Evolutionary conservation across 2,888 invertebrate species (phyloP), one percentile per base, ranked within the genome.

Genomic region (Xiphydria camelus): DNA sequence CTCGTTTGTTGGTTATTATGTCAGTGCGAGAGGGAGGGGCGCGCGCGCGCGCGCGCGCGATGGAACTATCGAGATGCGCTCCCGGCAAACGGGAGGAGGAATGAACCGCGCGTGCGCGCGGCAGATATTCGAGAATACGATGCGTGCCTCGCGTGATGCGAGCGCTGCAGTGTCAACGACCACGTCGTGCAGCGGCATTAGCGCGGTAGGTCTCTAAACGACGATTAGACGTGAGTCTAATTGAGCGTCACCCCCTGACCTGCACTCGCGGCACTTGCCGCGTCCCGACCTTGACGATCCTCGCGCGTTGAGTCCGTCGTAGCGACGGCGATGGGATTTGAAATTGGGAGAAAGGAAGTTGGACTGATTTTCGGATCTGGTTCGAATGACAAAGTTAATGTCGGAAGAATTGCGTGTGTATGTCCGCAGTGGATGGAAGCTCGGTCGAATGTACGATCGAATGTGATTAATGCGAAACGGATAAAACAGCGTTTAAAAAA

Each of bases 31-130:
- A n/a, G n/a, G 18, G 10, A n/a, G 18, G 17, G 15, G 15, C 14
- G 22, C 29, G 21, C 23, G 29, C 23, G 35, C n/a, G 19, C 10
- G 26, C 9, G 40, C 26, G 37, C 36, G 39, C 15, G 34, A n/a
- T n/a, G n/a, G n/a, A n/a, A n/a, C n/a, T n/a, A n/a, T n/a, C 23
- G 29, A 35, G 12, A 34, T 35, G 33, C 45, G 41, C 41, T 44
- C 31, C 29, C 23, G 22, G 14, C 42, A 41, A 45, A 47, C 39
- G 38, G 33, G 40, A 22, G 37, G 21, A n/a, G n/a, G n/a, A n/a
- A n/a, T n/a, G n/a, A n/a, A n/a, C n/a, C n/a, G n/a, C n/a, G n/a
- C n/a, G n/a, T n/a, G n/a, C n/a, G n/a, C 22, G 22, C 7, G 22
- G 22, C 22, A 7, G n/a, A 23, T 23, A 9, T 7, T 23, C 2